These are phyloP conservation scores for Chaenocephalus aceratus DNA, from an alignment of 2,113 vertebrate genomes.

Conservation along the genomic window DNA sequence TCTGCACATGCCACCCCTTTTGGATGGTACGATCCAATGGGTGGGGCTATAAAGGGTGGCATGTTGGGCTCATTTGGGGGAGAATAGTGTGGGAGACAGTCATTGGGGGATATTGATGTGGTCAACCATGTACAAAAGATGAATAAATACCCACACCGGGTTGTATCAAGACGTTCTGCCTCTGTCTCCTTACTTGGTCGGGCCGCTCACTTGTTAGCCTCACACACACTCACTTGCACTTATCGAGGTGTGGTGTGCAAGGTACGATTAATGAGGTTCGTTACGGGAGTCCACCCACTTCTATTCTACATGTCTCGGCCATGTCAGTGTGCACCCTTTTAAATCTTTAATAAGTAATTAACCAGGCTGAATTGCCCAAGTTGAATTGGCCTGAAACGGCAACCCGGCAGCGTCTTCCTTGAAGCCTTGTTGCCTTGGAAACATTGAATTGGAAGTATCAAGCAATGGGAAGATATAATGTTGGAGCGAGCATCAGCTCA, in stretches of 20 bases:
- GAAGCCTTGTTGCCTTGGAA: slow-evolving; percentile 79
- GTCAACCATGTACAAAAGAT: too few species aligned
- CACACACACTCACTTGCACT: slow-evolving; percentile 31
- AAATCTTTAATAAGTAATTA: slow-evolving; percentile 75
- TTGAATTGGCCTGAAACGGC: slow-evolving; percentile 56
- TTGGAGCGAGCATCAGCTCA: slow-evolving; percentile 56
- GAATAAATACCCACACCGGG: too few species aligned
- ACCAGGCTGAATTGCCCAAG: slow-evolving; percentile 64
- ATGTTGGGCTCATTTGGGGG: too few species aligned
- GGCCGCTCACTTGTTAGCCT: too few species aligned
- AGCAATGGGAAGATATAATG: slow-evolving; percentile 61
- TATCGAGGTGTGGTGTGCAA: slow-evolving; percentile 38
- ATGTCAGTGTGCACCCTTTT: slow-evolving; percentile 46
- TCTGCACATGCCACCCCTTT: too few species aligned
- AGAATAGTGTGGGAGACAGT: too few species aligned
- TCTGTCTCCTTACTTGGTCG: too few species aligned
- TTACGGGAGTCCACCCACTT: slow-evolving; percentile 62
- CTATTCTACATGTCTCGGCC: slow-evolving; percentile 47
- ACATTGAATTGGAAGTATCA: slow-evolving; percentile 62
- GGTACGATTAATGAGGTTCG: slow-evolving; percentile 74
- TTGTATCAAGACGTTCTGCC: too few species aligned
- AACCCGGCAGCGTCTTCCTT: slow-evolving; percentile 54
- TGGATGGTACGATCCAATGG: too few species aligned
- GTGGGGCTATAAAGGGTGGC: too few species aligned
- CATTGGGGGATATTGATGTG: too few species aligned